phyloP scores from a whole-genome alignment of 2,113 vertebrate species.

The Hyla sarda region DNA sequence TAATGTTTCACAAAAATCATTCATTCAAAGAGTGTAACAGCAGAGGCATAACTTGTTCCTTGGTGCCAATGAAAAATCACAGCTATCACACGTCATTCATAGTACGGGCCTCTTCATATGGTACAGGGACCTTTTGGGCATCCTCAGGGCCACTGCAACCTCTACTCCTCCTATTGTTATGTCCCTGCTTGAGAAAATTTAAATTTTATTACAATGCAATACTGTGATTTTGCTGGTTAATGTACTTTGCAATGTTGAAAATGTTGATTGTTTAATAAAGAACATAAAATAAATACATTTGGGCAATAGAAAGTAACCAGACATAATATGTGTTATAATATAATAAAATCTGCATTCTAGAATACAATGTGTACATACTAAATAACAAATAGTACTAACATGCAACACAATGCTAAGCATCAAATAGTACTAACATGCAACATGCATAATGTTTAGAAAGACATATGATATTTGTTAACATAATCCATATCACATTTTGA shows the following conservation, averaged over 20 bases:
- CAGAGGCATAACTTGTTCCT: background rate
- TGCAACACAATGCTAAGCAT: slow-evolving; percentile 62
- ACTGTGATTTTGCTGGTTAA: background rate
- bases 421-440: slow-evolving; percentile 65
- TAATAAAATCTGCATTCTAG: slow-evolving; percentile 1
- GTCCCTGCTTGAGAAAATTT: background rate
- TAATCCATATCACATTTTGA: background rate
- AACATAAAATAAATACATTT: background rate
- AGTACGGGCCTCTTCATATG: background rate
- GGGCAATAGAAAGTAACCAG: background rate
- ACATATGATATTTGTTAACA: background rate
- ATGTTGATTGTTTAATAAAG: background rate
- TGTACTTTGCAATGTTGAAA: background rate
- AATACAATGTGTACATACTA: slow-evolving; percentile 61
- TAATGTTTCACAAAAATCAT: background rate
- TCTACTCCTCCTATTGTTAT: background rate
- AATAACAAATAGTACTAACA: slow-evolving; percentile 65
- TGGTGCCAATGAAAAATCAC: too few species aligned
- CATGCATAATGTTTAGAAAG: slow-evolving; percentile 16
- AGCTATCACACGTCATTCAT: background rate
- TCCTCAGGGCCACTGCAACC: too few species aligned
- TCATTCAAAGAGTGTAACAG: background rate
- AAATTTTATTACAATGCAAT: background rate
- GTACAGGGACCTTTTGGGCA: background rate
- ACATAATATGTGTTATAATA: background rate